Evolutionary conservation across 1,140 invertebrate genomes (phyloP), one percentile per base, ranked within the genome.

Genomic region (Trissolcus basalis): DNA sequence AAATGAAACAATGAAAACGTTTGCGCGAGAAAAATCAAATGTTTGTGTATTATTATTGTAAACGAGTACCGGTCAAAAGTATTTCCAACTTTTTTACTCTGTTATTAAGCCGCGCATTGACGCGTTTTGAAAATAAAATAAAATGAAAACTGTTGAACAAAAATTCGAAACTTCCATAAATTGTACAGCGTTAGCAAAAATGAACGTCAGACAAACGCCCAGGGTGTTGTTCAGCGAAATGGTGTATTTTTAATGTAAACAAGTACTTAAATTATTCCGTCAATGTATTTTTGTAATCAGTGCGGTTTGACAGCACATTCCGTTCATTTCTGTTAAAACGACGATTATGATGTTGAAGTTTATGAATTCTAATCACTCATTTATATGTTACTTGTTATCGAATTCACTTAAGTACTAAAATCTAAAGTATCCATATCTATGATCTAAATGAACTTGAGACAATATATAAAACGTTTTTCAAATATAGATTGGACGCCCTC

Each of bases 281-380:
- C 19, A 27, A 27, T n/a, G 19, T 27, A 27, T 27, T 27, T 27
- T 27, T 27, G 19, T 27, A 27, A 27, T 27, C 6, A 3, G 13
- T 39, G 36, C 36, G n/a, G n/a, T 39, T 65, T 50, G 27, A 15
- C 11, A 8, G 59, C 68, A 65, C 69, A 80, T 80, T 78, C 83
- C 81, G 67, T 85, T 70, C 75, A 82, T 78, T 81, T 74, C 73
- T 77, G 77, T 78, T 80, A 74, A 80, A 79, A 79, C 67, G 77
- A 74, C 64, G 72, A 80, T 80, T 83, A 79, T 78, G 77, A 79
- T 82, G 85, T 87, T 87, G 78, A 87, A 84, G 85, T 86, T 86
- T 87, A 83, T 64, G 81, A 87, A 86, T 84, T 86, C 83, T 87
- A 87, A 86, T 82, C 75, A 77, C 64, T 81, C 61, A 84, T 84